phyloP scores from a whole-genome alignment of 2,797 vertebrate genomes.

The Chaenodraco wilsoni region DNA sequence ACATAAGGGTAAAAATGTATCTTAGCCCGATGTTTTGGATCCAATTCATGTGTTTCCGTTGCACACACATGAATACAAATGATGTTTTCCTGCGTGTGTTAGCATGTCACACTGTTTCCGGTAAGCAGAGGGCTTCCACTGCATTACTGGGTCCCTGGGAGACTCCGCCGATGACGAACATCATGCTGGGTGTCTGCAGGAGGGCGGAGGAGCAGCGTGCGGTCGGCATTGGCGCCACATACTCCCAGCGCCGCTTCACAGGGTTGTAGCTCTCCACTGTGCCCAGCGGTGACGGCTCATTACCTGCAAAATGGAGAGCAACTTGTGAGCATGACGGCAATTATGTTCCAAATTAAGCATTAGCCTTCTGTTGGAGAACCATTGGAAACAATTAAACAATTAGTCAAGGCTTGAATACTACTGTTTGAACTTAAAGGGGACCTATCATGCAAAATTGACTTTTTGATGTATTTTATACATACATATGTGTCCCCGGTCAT shows the following conservation, averaged over 20 bases:
- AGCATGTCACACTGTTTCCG: slow-evolving; percentile 87
- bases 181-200: slow-evolving; percentile 84
- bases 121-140: slow-evolving; percentile 91
- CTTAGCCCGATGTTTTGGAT: slow-evolving; percentile 29
- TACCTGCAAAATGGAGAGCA: slow-evolving; percentile 80
- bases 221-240: slow-evolving; percentile 88
- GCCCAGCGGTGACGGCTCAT: slow-evolving; percentile 91
- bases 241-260: slow-evolving; percentile 91
- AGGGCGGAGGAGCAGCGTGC: slow-evolving; percentile 94
- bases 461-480: too few relatives aligned
- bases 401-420: background rate
- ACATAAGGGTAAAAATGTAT: slow-evolving; percentile 46
- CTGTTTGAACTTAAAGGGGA: background rate
- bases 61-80: slow-evolving; percentile 43
- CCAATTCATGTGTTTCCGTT: slow-evolving; percentile 22
- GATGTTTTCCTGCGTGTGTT: slow-evolving; percentile 15
- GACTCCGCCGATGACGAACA: slow-evolving; percentile 94
- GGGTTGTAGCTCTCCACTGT: slow-evolving; percentile 93
- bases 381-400: background rate
- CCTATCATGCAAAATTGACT: too few relatives aligned
- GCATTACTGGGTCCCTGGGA: slow-evolving; percentile 94
- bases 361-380: background rate
- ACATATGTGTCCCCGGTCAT: too few relatives aligned
- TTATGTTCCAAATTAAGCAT: background rate
- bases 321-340: slow-evolving; percentile 4